Base-by-base conservation (phyloP, 2,113 vertebrate genomes). In the Arenaria interpres region DNA sequence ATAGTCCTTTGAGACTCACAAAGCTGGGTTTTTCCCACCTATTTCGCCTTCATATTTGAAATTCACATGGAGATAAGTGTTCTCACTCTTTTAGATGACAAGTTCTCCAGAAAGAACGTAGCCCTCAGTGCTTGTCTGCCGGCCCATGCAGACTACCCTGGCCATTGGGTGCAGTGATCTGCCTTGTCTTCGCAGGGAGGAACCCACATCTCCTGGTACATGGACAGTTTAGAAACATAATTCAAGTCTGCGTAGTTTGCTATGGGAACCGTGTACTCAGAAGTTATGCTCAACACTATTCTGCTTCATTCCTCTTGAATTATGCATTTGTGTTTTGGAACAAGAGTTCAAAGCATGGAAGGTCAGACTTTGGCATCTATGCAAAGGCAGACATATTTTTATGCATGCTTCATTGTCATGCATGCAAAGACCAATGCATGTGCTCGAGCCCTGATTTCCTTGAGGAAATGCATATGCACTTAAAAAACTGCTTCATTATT, bases 291-390 rank as follows among this genome's bases (percentile, higher is more conserved):
- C 74, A 82, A 75, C 8, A 20, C 35, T 76, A 28, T 53, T 88
- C 74, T 82, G 66, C 43, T 68, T 95, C 74, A 85, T n/a, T 69
- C 45, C 57, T 94, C 53, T 62, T 97, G 77, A 96, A 96, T 96
- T 94, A 97, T 88, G 53, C 57, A 96, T 93, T 81, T 60, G 39
- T 5, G 1, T 91, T 95, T 82, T 79, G 85, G 81, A 93, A 87
- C 67, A 87, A 73, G 85, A 94, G 94, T 93, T 90, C 92, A 95
- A 89, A 93, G 60, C 64, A 60, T n/a, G 48, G 87, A 75, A 94
- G 80, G 89, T 81, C 51, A 63, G 80, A 56, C 20, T 87, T 85
- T n/a, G 69, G 88, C 88, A 90, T 33, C 68, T 66, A 81, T 39
- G 76, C 64, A 92, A 81, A 94, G 28, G 33, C 60, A 93, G 79